Percentiles rank a stretch among this genome's conserved stretches.
phyloP scores from a whole-genome alignment of 2,888 invertebrate species.

The Keiferia lycopersicella region DNA sequence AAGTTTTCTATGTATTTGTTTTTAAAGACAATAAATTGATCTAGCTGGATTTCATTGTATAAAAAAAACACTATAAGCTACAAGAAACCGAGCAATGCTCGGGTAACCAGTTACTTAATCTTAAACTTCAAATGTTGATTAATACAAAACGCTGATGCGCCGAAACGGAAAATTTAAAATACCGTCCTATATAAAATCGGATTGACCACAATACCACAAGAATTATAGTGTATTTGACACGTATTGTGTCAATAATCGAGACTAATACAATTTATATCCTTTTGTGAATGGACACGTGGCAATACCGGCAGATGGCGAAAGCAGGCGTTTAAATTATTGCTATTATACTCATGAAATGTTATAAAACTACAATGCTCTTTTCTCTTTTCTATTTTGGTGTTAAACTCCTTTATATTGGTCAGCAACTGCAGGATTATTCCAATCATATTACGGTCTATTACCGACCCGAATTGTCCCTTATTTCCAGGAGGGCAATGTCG shows the following conservation, averaged over 20 bases:
- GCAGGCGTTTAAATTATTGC: slow-evolving; percentile 50
- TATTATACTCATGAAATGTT: slow-evolving; percentile 50
- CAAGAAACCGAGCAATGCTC: too few relatives aligned
- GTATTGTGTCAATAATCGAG: slow-evolving; percentile 64
- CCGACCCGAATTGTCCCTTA: slow-evolving; percentile 18
- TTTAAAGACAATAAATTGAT: too few relatives aligned
- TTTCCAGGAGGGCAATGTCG: background rate
- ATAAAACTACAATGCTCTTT: slow-evolving; percentile 46
- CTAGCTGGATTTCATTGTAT: too few relatives aligned
- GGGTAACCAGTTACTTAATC: too few relatives aligned
- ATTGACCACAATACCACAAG: slow-evolving; percentile 57
- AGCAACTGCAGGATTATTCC: slow-evolving; percentile 46
- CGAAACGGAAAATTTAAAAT: slow-evolving; percentile 43
- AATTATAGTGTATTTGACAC: slow-evolving; percentile 65
- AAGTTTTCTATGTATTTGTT: too few relatives aligned
- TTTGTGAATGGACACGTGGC: slow-evolving; percentile 65
- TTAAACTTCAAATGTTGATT: slow-evolving; percentile 14
- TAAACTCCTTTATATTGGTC: slow-evolving; percentile 46
- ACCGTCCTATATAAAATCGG: slow-evolving; percentile 41
- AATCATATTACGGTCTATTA: slow-evolving; percentile 38
- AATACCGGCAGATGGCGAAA: slow-evolving; percentile 63
- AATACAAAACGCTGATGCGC: slow-evolving; percentile 33
- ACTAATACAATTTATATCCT: slow-evolving; percentile 60
- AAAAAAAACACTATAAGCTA: too few relatives aligned
- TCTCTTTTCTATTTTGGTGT: slow-evolving; percentile 51